Evolutionary conservation across 2,797 vertebrate species (phyloP), one percentile per base, ranked within the genome.

Genomic region (Lacerta bilineata): DNA sequence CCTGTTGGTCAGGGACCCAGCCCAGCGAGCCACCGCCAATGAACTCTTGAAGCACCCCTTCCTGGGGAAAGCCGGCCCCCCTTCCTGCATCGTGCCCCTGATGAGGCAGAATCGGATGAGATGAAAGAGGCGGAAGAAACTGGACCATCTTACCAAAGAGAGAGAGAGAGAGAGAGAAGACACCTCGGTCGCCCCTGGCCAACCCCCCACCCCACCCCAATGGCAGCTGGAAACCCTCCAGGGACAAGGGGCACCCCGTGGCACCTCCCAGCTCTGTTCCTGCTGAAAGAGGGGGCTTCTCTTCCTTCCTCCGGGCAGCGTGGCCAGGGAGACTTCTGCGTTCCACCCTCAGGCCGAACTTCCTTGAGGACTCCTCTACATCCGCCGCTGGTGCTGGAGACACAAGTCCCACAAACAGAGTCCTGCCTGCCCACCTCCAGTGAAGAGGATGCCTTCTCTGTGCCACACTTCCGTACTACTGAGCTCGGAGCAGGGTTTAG

Each of bases 31-130:
- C 91, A 95, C 97, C 0, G 98, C 98, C 9, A 97, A 94, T 0
- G 98, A 99, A 95, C 98, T 99, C 27, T 96, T 99, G 91, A 98
- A 98, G 91, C 98, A 99, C 93, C 98, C 98, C 1, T 99, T 98
- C 95, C 96, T 99, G 89, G 90, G 96, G 23, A 98, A 98, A 95
- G 98, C 98, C 0, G 98, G 98, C 0, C 98, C 98, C 0, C 98
- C 98, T 0, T 97, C 98, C 87, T 98, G 98, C 97, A 99, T 99
- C n/a, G 98, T 99, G 82, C 98, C 98, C 9, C 97, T 99, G 91
- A 99, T 99, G 98, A 97, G 98, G 74, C 98, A 98, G 94, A 98
- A 99, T 95, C 95, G 98, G 85, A 97, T 98, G 95, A 98, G 97
- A 97, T 99, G 98, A 99, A 50, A 78, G n/a, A 29, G 71, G 69